Conservation (phyloP, 1,140 invertebrate species). For the Bombyx mori region DNA sequence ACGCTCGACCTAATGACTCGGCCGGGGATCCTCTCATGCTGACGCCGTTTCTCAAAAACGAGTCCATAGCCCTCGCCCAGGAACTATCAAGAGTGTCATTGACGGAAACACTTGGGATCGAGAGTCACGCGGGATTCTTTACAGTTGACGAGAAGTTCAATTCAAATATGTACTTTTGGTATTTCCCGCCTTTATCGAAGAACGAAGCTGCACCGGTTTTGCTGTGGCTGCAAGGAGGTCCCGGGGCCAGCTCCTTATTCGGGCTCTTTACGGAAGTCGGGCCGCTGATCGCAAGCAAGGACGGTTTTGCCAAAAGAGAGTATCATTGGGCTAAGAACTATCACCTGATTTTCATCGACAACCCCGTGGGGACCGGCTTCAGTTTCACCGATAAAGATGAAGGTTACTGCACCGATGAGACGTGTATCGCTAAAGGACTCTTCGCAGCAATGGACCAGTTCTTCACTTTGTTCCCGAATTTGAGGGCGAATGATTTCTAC, state of each 20-base stretch:
- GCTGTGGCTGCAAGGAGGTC: slow-evolving; percentile 84
- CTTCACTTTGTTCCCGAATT: slow-evolving; percentile 78
- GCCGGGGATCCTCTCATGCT: slow-evolving; percentile 76
- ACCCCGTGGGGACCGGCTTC: slow-evolving; percentile 85
- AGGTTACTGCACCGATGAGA: slow-evolving; percentile 76
- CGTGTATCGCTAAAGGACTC: slow-evolving; percentile 74
- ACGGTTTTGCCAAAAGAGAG: slow-evolving; percentile 61
- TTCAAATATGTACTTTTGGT: slow-evolving; percentile 86
- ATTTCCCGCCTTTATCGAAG: slow-evolving; percentile 75
- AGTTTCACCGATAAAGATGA: slow-evolving; percentile 77
- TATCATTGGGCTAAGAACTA: slow-evolving; percentile 81
- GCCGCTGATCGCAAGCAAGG: slow-evolving; percentile 48
- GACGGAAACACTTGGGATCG: slow-evolving; percentile 38
- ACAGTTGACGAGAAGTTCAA: slow-evolving; percentile 77
- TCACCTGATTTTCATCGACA: slow-evolving; percentile 86
- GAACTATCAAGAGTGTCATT: slow-evolving; percentile 45
- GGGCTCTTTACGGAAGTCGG: slow-evolving; percentile 73
- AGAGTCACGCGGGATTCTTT: slow-evolving; percentile 77
- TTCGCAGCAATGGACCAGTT: slow-evolving; percentile 78
- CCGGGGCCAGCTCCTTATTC: slow-evolving; percentile 74
- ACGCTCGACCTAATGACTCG: slow-evolving; percentile 42
- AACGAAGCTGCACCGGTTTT: slow-evolving; percentile 73
- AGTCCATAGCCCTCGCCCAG: slow-evolving; percentile 47
- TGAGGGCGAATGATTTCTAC: slow-evolving; percentile 79
- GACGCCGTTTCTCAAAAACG: slow-evolving; percentile 76